These are phyloP conservation scores for Rhabdomys pumilio DNA, from an alignment of 2,797 vertebrate species.

Conservation along the genomic window DNA sequence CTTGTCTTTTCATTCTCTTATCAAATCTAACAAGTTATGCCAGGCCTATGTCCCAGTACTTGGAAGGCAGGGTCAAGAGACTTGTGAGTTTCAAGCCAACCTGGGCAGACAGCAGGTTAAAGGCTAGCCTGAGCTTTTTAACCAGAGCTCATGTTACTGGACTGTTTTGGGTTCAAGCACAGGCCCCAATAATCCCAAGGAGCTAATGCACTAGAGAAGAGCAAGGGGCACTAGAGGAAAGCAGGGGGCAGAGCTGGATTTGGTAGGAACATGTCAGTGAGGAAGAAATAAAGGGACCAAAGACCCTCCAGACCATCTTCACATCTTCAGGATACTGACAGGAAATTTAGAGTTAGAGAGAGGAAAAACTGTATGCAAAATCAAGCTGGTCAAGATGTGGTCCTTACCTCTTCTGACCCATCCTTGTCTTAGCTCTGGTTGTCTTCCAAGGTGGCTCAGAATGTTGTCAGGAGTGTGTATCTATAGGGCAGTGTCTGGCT, in stretches of 20 bases:
- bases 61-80: not conserved
- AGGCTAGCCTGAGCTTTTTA: not conserved
- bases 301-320: not conserved
- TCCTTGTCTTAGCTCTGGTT: not conserved
- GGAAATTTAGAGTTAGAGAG: not conserved
- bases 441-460: not conserved
- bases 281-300: not conserved
- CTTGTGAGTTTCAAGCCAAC: not conserved
- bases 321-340: not conserved
- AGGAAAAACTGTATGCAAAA: not conserved
- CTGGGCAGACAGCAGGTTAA: not conserved
- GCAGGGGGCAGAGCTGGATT: not conserved
- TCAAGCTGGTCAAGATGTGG: not conserved
- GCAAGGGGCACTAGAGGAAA: not conserved
- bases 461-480: not conserved
- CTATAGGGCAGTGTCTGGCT: not conserved
- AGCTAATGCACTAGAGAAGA: not conserved
- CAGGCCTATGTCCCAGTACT: not conserved
- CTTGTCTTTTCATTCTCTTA: conserved; percentile 38
- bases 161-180: not conserved
- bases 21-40: not conserved
- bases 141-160: not conserved
- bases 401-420: not conserved
- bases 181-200: not conserved
- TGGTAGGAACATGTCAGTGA: not conserved